Conservation (phyloP, 2,888 invertebrate species). For the Andrena bicolor region DNA sequence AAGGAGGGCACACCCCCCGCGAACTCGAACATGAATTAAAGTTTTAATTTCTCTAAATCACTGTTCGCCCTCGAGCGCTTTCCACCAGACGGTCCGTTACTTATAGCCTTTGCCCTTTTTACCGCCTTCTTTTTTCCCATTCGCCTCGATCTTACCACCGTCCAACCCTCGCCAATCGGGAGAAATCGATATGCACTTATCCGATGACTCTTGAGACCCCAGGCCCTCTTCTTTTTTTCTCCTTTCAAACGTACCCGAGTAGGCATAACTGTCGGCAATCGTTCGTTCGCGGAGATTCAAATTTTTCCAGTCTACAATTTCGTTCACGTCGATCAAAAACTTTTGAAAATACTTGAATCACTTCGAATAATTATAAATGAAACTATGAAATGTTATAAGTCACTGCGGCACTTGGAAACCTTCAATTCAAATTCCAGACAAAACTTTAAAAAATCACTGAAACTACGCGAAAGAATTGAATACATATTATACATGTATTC, state of each 20-base stretch:
- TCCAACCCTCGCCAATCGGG: slow-evolving; percentile 68
- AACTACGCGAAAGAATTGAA: no score
- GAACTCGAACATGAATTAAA: slow-evolving; percentile 84
- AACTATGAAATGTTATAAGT: no score
- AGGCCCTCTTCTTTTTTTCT: slow-evolving; percentile 43
- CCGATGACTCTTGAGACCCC: slow-evolving; percentile 71
- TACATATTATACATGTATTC: no score
- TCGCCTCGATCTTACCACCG: slow-evolving; percentile 76
- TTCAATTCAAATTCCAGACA: no score
- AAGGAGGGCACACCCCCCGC: slow-evolving; percentile 69
- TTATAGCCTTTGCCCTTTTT: slow-evolving; percentile 83
- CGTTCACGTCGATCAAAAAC: not conserved
- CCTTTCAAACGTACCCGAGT: slow-evolving; percentile 24
- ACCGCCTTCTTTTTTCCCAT: slow-evolving; percentile 74
- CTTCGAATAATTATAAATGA: no score
- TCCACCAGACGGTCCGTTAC: slow-evolving; percentile 84
- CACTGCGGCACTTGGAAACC: no score
- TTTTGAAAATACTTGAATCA: not conserved
- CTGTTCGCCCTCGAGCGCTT: slow-evolving; percentile 82
- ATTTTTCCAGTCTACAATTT: slow-evolving; percentile 14
- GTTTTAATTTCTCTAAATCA: slow-evolving; percentile 85
- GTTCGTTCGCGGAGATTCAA: slow-evolving; percentile 23
- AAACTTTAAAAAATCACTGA: no score
- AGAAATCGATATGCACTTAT: slow-evolving; percentile 82
- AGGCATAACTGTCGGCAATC: slow-evolving; percentile 53